Percentiles rank a stretch among this genome's conserved stretches.
These are phyloP conservation scores for Cinara cedri DNA, from an alignment of 2,888 invertebrate species.

Conservation along the genomic window DNA sequence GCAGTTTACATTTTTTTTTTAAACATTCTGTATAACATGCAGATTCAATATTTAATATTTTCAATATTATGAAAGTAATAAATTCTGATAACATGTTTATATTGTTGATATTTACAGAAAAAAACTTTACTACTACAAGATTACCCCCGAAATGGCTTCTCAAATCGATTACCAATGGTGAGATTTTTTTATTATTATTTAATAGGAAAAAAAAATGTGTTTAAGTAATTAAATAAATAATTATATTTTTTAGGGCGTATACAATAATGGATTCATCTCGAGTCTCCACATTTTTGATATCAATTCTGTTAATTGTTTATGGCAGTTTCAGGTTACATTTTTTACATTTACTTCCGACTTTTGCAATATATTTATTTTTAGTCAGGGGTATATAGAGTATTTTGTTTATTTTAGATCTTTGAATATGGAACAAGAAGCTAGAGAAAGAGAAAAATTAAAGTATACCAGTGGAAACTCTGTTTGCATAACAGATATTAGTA, in stretches of 20 bases:
- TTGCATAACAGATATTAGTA: slow-evolving; percentile 55
- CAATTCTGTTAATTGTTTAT: slow-evolving; percentile 95
- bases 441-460: slow-evolving; percentile 77
- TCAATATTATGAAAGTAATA: too few species aligned
- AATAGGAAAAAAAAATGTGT: not conserved
- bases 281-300: slow-evolving; percentile 95
- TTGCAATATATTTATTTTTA: slow-evolving; percentile 31
- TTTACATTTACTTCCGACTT: not conserved
- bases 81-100: too few species aligned
- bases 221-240: not conserved
- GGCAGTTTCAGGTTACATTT: slow-evolving; percentile 80
- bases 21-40: too few species aligned
- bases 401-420: slow-evolving; percentile 71
- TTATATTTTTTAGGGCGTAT: slow-evolving; percentile 74
- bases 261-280: slow-evolving; percentile 97
- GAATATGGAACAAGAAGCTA: slow-evolving; percentile 94
- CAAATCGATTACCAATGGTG: slow-evolving; percentile 58
- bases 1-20: too few species aligned
- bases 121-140: not conserved
- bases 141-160: slow-evolving; percentile 50
- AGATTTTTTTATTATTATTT: slow-evolving; percentile 5
- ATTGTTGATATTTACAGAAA: slow-evolving; percentile 22
- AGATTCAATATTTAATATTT: too few species aligned
- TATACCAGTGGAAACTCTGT: slow-evolving; percentile 66
- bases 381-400: not conserved